These are phyloP conservation scores for Antechinus stuartii DNA, from an alignment of 2,113 vertebrate genomes.

Conservation along the genomic window DNA sequence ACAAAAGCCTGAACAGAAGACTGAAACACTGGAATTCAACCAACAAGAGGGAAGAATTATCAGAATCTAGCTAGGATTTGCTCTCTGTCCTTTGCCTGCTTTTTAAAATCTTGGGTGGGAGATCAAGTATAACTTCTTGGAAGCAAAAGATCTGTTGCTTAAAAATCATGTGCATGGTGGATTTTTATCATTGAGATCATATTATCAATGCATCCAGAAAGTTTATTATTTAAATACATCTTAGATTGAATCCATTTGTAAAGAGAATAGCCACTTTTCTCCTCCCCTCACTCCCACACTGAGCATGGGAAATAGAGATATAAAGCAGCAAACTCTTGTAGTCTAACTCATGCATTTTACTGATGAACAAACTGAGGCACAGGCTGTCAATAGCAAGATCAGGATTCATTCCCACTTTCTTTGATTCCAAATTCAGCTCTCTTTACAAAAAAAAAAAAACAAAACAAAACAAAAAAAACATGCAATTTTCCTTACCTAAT, in stretches of 20 bases:
- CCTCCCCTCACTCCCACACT: not conserved
- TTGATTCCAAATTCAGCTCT: not conserved
- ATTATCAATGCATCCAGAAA: not conserved
- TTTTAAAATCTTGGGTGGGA: not conserved
- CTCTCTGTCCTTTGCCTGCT: not conserved
- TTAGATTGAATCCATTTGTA: not conserved
- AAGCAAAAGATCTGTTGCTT: not conserved
- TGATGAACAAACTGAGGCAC: not conserved
- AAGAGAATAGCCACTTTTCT: not conserved
- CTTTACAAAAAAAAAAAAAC: not conserved
- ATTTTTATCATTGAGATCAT: not conserved
- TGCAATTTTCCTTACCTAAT: not conserved
- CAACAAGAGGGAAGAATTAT: not conserved
- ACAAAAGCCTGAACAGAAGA: not conserved
- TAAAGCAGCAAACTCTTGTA: not conserved
- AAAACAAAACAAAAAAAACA: not conserved
- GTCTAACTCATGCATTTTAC: not conserved
- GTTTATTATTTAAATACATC: not conserved
- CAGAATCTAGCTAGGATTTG: not conserved
- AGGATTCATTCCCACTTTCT: not conserved
- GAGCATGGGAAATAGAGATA: not conserved
- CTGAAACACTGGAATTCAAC: slow-evolving; percentile 15
- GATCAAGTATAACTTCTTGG: not conserved
- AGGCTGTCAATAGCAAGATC: not conserved
- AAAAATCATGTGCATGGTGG: not conserved